Base-by-base conservation (phyloP, 1,140 invertebrate species). In the Trichonephila clavata region DNA sequence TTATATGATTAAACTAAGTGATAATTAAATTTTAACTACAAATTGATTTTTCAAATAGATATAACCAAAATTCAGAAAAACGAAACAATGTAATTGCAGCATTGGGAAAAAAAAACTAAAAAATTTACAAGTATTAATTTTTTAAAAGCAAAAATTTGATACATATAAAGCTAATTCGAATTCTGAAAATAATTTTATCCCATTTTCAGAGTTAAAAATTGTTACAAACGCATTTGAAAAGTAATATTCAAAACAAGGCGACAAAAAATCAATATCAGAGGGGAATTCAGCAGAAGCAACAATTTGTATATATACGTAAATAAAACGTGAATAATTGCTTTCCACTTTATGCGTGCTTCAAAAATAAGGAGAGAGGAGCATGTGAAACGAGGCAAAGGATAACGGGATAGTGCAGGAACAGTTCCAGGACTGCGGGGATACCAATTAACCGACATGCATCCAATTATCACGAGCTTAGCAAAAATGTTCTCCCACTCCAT, bases 371-470 rank as follows among this genome's bases (percentile, higher is more conserved):
- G 32, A n/a, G 32, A 84, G 59, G n/a, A 84, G 43, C 57, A 59
- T 16, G 57, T 0, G 20, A 57, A 81, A 39, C 50, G 5, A 50
- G 10, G 50, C 50, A 21, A 50, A 16, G 50, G 16, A 59, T 14
- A 7, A 27, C 10, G 43, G 83, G 83, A 50, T 50, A 16, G 81
- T 1, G 63, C 13, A 68, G 13, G 83, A 60, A 84, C 71, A 77
- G 32, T 77, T 77, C 14, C 83, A 60, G n/a, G 57, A n/a, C 86
- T 21, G 59, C 57, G 60, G 86, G 86, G 86, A 20, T 63, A 24
- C 61, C 61, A 87, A 87, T 87, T 87, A 87, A 63, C 24, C 61
- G 59, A 63, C 59, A 57, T 63, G 61, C 32, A 87, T 87, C 86
- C 60, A 87, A 87, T 87, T 87, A 87, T 63, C 16, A 39, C 60